These are phyloP conservation scores for Chrysina gloriosa DNA, from an alignment of 2,888 invertebrate species.

Conservation along the genomic window DNA sequence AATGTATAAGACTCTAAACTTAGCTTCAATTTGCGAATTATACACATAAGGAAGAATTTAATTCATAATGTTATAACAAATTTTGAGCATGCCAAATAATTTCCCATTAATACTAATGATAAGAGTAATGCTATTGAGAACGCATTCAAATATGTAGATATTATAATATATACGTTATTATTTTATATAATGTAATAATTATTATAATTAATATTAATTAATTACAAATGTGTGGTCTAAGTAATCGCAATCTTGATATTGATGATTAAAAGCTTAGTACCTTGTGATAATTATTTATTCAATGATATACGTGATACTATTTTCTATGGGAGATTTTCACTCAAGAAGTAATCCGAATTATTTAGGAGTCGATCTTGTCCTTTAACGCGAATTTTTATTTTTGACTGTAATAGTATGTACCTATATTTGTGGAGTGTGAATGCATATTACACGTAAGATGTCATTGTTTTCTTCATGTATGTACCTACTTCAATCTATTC, in stretches of 20 bases:
- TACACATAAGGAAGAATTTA: not conserved
- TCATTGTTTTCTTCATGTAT: constrained; percentile 4
- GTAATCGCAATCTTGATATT: constrained; percentile 37
- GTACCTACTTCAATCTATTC: constrained; percentile 29
- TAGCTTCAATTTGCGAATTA: constrained; percentile 5
- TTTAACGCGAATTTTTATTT: not conserved
- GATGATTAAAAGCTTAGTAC: constrained; percentile 46
- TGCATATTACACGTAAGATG: not conserved
- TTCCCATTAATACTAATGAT: constrained; percentile 20
- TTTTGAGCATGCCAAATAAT: constrained; percentile 43
- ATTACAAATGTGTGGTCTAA: constrained; percentile 44
- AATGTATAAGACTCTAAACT: not conserved
- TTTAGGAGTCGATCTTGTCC: constrained; percentile 39
- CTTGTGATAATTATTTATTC: constrained; percentile 51
- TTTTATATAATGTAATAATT: constrained; percentile 40
- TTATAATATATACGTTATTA: constrained; percentile 36
- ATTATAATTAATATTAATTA: constrained; percentile 38
- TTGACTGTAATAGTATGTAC: constrained; percentile 5
- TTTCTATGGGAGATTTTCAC: constrained; percentile 47
- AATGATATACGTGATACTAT: constrained; percentile 50
- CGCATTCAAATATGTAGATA: constrained; percentile 34
- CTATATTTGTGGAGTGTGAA: not conserved
- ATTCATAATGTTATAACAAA: not conserved
- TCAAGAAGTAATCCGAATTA: constrained; percentile 49
- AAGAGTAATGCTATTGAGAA: not conserved